Evolutionary conservation across 37 sponge, comb jelly and placozoan genomes (phyloP), one percentile per base, ranked within the genome.

Genomic region (Mnemiopsis leidyi): DNA sequence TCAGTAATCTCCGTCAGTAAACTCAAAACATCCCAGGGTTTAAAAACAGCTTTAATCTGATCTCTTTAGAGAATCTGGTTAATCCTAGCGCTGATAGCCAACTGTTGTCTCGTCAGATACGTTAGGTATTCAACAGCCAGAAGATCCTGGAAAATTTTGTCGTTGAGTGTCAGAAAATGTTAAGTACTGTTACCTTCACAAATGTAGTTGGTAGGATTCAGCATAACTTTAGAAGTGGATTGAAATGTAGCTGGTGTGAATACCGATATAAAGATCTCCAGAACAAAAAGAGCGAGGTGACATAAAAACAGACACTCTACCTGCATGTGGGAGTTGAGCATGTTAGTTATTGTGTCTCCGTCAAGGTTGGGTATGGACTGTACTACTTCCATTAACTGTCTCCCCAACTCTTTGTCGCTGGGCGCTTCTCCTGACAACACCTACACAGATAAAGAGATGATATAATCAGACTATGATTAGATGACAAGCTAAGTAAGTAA

Each of bases 311-410:
- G n/a, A n/a, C n/a, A n/a, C n/a, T 48, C 5, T 48, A 48, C 61
- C 61, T 85, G 90, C 90, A 85, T 85, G 25, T 85, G 90, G 16
- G 90, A 85, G 35, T 85, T 85, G 38, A 85, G 36, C 90, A 85
- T 85, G 35, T 85, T 85, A 37, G 35, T 85, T 24, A 85, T 85
- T 1, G 90, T 85, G n/a, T 85, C 90, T 23, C 23, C n/a, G 28
- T 85, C 90, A 13, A 85, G 48, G 48, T 85, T 85, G 23, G 90
- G 90, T 40, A 85, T 85, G 21, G 90, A 28, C 26, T 85, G 90
- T 2, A 85, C 90, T 1, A 85, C 90, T 39, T 85, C 90, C 90
- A 85, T 85, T 25, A 85, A 38, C 48, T 85, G 90, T 39, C 90
- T 38, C 16, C 90, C 90, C 48, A 85, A 23, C 35, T 85, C 90